phyloP scores from a whole-genome alignment of 2,888 invertebrate genomes.

The Amphipyra tragopoginis region DNA sequence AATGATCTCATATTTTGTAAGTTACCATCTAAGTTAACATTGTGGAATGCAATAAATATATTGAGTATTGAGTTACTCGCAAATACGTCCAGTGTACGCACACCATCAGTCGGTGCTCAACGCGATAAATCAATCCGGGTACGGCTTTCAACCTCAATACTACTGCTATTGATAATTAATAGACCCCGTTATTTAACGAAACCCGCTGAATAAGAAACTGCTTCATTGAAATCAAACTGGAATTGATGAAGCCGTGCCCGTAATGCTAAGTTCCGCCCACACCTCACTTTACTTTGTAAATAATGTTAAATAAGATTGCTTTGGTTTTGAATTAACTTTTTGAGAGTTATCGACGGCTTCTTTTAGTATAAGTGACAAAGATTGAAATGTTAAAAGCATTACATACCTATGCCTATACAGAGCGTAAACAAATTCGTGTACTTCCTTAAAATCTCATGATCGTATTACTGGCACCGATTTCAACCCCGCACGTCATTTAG shows the following conservation, averaged over 20 bases:
- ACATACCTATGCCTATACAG: too few species aligned
- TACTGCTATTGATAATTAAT: slow-evolving; percentile 82
- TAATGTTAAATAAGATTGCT: slow-evolving; percentile 44
- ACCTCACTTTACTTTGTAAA: slow-evolving; percentile 38
- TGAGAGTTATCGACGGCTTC: too few species aligned
- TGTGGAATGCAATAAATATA: too few species aligned
- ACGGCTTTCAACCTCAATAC: slow-evolving; percentile 71
- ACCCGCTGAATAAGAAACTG: slow-evolving; percentile 77
- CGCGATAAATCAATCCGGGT: slow-evolving; percentile 76
- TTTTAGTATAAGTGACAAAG: too few species aligned
- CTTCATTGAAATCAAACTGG: slow-evolving; percentile 80
- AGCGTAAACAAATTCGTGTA: too few species aligned
- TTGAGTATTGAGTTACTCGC: neutral
- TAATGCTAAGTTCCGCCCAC: slow-evolving; percentile 41
- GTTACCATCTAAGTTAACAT: too few species aligned
- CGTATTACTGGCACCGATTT: too few species aligned
- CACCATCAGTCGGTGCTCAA: slow-evolving; percentile 53
- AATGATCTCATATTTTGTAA: too few species aligned
- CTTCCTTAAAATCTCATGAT: too few species aligned
- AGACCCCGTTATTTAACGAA: slow-evolving; percentile 81
- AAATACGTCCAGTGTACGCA: slow-evolving; percentile 48
- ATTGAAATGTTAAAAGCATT: too few species aligned
- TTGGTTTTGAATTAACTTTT: slow-evolving; percentile 24
- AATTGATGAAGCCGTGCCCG: slow-evolving; percentile 74
- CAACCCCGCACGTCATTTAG: too few species aligned